Base-by-base conservation (phyloP, 2,888 invertebrate genomes). In the Agriopis aurantiaria region DNA sequence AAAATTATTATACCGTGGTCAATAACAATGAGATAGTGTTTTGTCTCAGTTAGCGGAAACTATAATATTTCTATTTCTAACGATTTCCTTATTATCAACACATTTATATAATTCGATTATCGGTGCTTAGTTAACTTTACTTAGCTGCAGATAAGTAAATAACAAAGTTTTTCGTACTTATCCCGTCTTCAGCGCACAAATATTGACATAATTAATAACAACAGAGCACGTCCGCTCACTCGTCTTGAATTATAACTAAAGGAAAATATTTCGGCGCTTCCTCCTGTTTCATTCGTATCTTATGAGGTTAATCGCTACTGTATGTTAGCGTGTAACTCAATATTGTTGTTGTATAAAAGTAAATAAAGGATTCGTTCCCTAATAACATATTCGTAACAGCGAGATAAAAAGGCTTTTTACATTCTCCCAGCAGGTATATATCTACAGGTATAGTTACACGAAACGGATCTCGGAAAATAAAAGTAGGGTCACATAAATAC, bases 201-300 rank as follows among this genome's bases (percentile, higher is more conserved):
- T 88, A 90, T 90, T 90, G 88, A 88, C 87, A 86, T 88, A 88
- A 91, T 89, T 90, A 91, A 89, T 89, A 89, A 85, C 80, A 86
- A 85, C 86, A 78, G 85, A 81, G 86, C 89, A 88, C 89, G 89
- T 87, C 79, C 84, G 82, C 79, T 79, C 76, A 77, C 87, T 82
- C 80, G 84, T 69, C 75, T 79, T 84, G 88, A 87, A 87, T 89
- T 82, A 84, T 82, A 86, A 85, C 81, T 83, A 82, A 82, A 80
- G 76, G 75, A 80, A 23, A 80, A 80, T 77, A 79, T 75, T 74
- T 75, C 56, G 73, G 63, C 57, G 53, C 62, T 68, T 59, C 57
- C 69, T 65, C 72, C n/a, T 64, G 70, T 67, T 63, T 77, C 71
- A 74, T 76, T 76, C 68, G 55, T 71, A 77, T 74, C 71, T 73